Evolutionary conservation across 2,888 invertebrate species (phyloP), one percentile per base, ranked within the genome.

Genomic region (Pachliopta kotzebuea): DNA sequence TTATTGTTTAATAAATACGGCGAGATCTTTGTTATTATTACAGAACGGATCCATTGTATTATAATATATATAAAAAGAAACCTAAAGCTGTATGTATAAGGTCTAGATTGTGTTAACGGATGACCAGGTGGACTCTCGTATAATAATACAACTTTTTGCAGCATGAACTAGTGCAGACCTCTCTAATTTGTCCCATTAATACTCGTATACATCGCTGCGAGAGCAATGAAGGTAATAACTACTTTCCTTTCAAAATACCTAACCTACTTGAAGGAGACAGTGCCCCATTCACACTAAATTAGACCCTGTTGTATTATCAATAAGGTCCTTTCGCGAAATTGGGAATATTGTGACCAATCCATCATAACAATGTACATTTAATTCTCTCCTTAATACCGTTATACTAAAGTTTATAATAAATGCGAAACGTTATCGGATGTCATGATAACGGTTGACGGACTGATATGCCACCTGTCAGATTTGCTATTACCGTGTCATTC

Each of bases 371-470:
- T 50, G 29, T 53, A n/a, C 4, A 56, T 37, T 52, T 60, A 58
- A 65, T 73, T 77, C 74, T 72, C 49, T 20, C 62, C 31, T 7
- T 26, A 63, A 45, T 0, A 29, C 0, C 11, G 55, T 73, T 71
- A 67, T 68, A 71, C 69, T 66, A 55, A 69, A 42, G 70, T 68
- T 71, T 61, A 68, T 60, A 70, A 64, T 65, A 68, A 56, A 65
- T 29, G 56, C 62, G 59, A 24, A 56, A 42, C 23, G 26, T 69
- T 76, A 74, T 79, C 74, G 75, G 73, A 74, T 79, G 80, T 75
- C 75, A 73, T 72, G 77, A 86, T 84, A 84, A 81, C 74, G 76
- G 72, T 72, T 76, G 78, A 74, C 74, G 74, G 60, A 60, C 70
- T 71, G 69, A 68, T 71, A 73, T 69, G 74, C 72, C 72, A 71